Conservation (phyloP, 1,140 invertebrate species). For the Megalonaias nervosa region DNA sequence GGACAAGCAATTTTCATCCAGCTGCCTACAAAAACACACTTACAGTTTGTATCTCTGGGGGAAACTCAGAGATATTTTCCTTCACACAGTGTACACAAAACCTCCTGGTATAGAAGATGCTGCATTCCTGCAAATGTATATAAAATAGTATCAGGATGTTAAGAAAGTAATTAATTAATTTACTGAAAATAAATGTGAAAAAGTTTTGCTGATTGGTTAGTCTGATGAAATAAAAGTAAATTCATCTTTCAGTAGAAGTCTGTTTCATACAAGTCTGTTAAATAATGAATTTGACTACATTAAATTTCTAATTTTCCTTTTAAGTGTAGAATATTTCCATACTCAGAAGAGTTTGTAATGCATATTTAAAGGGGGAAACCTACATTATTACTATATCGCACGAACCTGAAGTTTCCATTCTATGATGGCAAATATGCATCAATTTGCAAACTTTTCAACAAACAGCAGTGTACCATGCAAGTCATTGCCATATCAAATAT, state of each 20-base stretch:
- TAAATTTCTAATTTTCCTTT: background rate
- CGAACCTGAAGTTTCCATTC: too few relatives aligned
- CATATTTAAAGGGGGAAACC: too few relatives aligned
- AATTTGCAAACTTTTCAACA: too few relatives aligned
- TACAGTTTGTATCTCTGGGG: conserved; percentile 74
- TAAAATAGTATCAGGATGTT: background rate
- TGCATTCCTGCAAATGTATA: conserved; percentile 78
- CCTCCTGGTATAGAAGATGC: conserved; percentile 83
- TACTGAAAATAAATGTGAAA: too few relatives aligned
- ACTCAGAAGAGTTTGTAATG: too few relatives aligned
- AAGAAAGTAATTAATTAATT: background rate
- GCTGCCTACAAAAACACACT: background rate
- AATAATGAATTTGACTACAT: too few relatives aligned
- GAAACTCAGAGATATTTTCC: conserved; percentile 77
- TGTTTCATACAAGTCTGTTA: background rate
- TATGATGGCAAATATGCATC: too few relatives aligned
- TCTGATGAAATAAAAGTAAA: background rate
- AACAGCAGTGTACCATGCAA: too few relatives aligned
- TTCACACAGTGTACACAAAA: conserved; percentile 82
- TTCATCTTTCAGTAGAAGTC: background rate
- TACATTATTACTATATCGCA: too few relatives aligned
- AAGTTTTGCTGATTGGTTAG: too few relatives aligned
- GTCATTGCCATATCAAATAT: too few relatives aligned
- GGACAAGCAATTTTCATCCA: too few relatives aligned
- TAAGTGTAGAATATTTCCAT: background rate